Evolutionary conservation across 2,113 vertebrate species (phyloP).

Genomic region (Pedionomus torquatus): DNA sequence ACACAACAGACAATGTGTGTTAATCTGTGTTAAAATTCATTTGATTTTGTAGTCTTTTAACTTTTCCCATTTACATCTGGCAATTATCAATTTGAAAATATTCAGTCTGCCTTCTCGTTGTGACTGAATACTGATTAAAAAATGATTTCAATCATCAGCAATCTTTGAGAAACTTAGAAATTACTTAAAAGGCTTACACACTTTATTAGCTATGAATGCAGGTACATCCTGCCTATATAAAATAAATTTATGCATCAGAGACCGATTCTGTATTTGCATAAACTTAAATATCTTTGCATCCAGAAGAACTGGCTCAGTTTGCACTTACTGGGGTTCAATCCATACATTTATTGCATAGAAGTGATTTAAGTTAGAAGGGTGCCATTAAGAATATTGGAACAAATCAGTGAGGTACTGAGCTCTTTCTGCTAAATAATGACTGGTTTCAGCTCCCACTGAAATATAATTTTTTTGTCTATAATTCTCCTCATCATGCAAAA

Average conservation of each 20-base stretch:
- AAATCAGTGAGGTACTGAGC: background rate
- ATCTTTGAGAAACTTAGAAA: background rate
- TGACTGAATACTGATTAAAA: background rate
- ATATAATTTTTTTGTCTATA: background rate
- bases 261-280: background rate
- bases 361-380: background rate
- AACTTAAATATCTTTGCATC: background rate
- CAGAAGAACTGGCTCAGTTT: background rate
- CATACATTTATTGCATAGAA: background rate
- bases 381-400: background rate
- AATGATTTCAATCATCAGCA: background rate
- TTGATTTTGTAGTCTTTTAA: background rate
- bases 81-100: background rate
- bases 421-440: constrained; percentile 14
- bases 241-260: background rate
- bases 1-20: background rate
- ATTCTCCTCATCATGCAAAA: background rate
- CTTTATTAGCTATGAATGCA: background rate
- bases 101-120: background rate
- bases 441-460: background rate
- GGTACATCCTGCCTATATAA: background rate
- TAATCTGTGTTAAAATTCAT: background rate
- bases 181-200: background rate
- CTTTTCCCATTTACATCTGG: background rate
- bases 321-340: background rate